These are phyloP conservation scores for Melitaea cinxia DNA, from an alignment of 1,140 invertebrate species.

Conservation along the genomic window DNA sequence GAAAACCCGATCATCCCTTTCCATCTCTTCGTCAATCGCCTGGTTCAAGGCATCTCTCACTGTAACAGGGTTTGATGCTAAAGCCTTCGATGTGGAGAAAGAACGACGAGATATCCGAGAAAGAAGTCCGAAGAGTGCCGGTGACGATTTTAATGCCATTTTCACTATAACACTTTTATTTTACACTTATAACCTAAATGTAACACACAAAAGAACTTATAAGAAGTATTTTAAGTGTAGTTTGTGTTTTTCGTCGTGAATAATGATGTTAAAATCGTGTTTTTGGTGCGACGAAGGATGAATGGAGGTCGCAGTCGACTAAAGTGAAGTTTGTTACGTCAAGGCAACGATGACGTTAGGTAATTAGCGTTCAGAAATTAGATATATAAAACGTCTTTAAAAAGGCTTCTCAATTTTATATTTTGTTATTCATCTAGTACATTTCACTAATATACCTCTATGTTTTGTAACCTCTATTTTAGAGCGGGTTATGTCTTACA, in stretches of 20 bases:
- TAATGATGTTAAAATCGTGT: constrained; percentile 58
- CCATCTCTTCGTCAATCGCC: constrained; percentile 98
- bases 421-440: too few relatives aligned
- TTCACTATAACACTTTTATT: constrained; percentile 48
- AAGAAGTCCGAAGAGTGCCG: constrained; percentile 61
- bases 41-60: constrained; percentile 98
- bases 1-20: constrained; percentile 96
- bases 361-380: constrained; percentile 8
- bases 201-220: constrained; percentile 40
- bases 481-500: too few relatives aligned
- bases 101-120: constrained; percentile 55
- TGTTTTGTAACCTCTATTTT: too few relatives aligned
- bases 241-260: constrained; percentile 45
- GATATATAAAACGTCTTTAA: background rate
- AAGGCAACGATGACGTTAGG: constrained; percentile 12
- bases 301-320: constrained; percentile 70
- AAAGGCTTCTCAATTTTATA: too few relatives aligned
- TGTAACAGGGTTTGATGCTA: constrained; percentile 89
- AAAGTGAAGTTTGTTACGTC: constrained; percentile 23
- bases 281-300: constrained; percentile 61
- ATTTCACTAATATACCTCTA: too few relatives aligned
- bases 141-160: constrained; percentile 77
- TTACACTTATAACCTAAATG: constrained; percentile 43
- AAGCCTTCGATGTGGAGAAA: constrained; percentile 66
- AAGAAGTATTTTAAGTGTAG: constrained; percentile 37